Evolutionary conservation across 2,113 vertebrate genomes (phyloP).

Genomic region (Rhagologus leucostigma): DNA sequence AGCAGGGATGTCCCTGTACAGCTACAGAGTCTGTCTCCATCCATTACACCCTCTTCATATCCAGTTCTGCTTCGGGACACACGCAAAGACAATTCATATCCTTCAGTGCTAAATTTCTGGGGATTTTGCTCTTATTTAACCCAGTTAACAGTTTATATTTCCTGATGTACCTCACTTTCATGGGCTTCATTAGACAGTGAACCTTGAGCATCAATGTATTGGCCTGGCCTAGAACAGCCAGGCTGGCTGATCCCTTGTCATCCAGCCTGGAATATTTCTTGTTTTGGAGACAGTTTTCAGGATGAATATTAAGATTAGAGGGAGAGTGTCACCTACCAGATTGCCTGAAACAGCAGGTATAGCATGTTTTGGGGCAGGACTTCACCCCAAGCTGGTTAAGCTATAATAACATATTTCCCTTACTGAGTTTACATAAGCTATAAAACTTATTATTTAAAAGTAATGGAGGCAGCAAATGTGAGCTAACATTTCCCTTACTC

Average conservation of each 20-base stretch:
- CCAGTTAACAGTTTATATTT: background rate
- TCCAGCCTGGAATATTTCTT: background rate
- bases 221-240: background rate
- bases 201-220: background rate
- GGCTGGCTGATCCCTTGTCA: background rate
- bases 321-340: background rate
- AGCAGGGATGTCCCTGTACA: background rate
- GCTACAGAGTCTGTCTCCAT: background rate
- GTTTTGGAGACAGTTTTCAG: background rate
- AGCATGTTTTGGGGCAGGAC: background rate
- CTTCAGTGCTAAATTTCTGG: background rate
- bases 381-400: background rate
- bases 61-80: background rate
- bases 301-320: background rate
- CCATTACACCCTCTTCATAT: background rate
- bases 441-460: background rate
- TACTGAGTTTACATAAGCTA: background rate
- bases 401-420: background rate
- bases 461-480: background rate
- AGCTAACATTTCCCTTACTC: background rate
- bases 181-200: background rate
- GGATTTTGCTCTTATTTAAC: background rate
- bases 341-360: background rate
- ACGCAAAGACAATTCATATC: background rate
- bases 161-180: background rate